Evolutionary conservation across 1,140 invertebrate genomes (phyloP).

Genomic region (Lysiphlebus fabarum): DNA sequence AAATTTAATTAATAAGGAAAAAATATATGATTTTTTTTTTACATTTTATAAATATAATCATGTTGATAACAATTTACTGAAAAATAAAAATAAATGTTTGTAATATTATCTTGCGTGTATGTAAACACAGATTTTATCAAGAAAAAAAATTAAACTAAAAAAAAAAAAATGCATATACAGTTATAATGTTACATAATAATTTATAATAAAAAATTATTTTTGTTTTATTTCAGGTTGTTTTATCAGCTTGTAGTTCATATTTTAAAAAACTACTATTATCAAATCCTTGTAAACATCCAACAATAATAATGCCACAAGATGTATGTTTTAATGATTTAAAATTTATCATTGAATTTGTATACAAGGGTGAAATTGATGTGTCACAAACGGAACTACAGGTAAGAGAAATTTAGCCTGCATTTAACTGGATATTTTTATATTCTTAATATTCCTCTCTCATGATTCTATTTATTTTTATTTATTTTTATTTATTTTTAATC

Average conservation of each 20-base stretch:
- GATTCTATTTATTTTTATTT: too few species aligned
- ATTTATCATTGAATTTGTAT: constrained; percentile 80
- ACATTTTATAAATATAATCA: too few species aligned
- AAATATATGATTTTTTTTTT: too few species aligned
- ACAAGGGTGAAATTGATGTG: constrained; percentile 77
- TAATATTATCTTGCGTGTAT: too few species aligned
- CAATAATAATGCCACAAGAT: constrained; percentile 75
- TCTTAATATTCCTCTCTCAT: constrained; percentile 11
- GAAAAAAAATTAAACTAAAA: too few species aligned
- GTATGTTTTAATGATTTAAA: constrained; percentile 75
- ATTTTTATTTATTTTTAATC: not conserved
- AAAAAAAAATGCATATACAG: too few species aligned
- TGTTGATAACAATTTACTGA: too few species aligned
- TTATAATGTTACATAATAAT: too few species aligned
- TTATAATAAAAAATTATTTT: constrained; percentile 6
- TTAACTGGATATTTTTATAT: constrained; percentile 4
- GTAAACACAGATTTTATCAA: too few species aligned
- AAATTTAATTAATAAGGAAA: too few species aligned
- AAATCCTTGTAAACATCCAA: constrained; percentile 73
- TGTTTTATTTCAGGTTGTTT: constrained; percentile 61
- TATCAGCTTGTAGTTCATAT: constrained; percentile 71
- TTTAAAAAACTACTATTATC: constrained; percentile 69
- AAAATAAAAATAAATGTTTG: too few species aligned
- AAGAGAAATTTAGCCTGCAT: constrained; percentile 32
- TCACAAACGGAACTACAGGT: constrained; percentile 74